Evolutionary conservation across 2,888 invertebrate species (phyloP).

Genomic region (Itoplectis maculator): DNA sequence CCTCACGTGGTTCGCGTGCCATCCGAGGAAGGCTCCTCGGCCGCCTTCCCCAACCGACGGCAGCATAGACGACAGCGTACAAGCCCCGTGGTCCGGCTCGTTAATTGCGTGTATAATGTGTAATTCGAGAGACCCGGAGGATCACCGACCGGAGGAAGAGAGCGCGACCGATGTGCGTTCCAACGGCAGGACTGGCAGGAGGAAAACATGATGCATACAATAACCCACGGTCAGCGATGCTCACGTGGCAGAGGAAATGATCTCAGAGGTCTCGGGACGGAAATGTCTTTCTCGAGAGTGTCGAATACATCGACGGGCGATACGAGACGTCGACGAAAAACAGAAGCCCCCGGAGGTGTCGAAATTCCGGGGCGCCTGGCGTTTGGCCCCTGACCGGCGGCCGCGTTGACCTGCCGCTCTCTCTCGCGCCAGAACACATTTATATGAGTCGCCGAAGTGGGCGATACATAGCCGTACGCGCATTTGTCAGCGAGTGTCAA

Average conservation of each 20-base stretch:
- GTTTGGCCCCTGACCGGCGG: conserved; percentile 74
- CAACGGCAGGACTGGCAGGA: conserved; percentile 20
- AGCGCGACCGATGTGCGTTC: conserved; percentile 25
- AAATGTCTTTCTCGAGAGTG: conserved; percentile 75
- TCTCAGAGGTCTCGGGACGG: conserved; percentile 68
- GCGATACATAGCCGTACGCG: conserved; percentile 39
- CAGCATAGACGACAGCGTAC: conserved; percentile 1
- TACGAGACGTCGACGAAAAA: conserved; percentile 73
- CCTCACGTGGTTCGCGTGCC: conserved; percentile 28
- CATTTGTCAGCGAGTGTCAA: conserved; percentile 81
- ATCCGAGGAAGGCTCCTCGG: conserved; percentile 72
- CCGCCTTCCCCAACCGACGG: neutral
- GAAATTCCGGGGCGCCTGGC: conserved; percentile 76
- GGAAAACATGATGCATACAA: neutral
- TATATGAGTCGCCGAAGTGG: conserved; percentile 37
- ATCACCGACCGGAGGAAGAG: conserved; percentile 50
- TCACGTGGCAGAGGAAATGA: conserved; percentile 61
- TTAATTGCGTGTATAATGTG: conserved; percentile 79
- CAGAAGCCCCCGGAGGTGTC: conserved; percentile 72
- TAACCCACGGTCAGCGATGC: conserved; percentile 53
- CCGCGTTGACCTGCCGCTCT: conserved; percentile 71
- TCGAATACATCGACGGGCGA: conserved; percentile 50
- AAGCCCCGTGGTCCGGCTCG: conserved; percentile 71
- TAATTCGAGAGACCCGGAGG: conserved; percentile 74
- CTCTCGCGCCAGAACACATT: conserved; percentile 40